Conservation (phyloP, 2,113 vertebrate species). For the Pholis gunnellus region DNA sequence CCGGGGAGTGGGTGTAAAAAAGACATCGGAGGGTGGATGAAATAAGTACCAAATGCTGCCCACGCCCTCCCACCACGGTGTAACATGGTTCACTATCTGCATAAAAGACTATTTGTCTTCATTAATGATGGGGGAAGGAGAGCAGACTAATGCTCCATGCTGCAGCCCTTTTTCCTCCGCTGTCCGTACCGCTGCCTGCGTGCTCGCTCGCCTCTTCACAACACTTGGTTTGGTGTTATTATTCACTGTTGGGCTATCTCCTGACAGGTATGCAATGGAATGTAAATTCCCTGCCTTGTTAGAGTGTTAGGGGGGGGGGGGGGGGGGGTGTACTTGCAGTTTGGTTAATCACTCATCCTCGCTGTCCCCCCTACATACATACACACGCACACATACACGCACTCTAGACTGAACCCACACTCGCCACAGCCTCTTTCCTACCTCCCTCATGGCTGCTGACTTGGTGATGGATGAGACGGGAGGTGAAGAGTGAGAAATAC, state of each 20-base stretch:
- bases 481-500: slow-evolving; percentile 60
- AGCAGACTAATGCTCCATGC: slow-evolving; percentile 41
- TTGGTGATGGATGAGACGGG: slow-evolving; percentile 73
- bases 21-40: neutral
- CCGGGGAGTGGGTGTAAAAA: slow-evolving; percentile 25
- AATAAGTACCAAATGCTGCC: slow-evolving; percentile 26
- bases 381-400: neutral
- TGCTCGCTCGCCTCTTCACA: slow-evolving; percentile 39
- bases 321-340: slow-evolving; percentile 69
- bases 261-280: slow-evolving; percentile 78
- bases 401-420: neutral
- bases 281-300: slow-evolving; percentile 80
- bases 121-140: slow-evolving; percentile 65
- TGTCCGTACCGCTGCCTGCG: slow-evolving; percentile 50
- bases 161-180: slow-evolving; percentile 35
- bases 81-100: slow-evolving; percentile 54
- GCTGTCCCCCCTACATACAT: neutral
- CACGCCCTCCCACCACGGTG: slow-evolving; percentile 26
- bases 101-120: slow-evolving; percentile 72
- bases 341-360: slow-evolving; percentile 79
- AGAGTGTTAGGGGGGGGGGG: slow-evolving; percentile 63
- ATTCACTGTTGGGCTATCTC: slow-evolving; percentile 72
- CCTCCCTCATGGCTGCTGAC: slow-evolving; percentile 44
- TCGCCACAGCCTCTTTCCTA: slow-evolving; percentile 26
- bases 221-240: slow-evolving; percentile 63